phyloP scores from a whole-genome alignment of 1,140 invertebrate species.

The Eriosoma lanigerum region DNA sequence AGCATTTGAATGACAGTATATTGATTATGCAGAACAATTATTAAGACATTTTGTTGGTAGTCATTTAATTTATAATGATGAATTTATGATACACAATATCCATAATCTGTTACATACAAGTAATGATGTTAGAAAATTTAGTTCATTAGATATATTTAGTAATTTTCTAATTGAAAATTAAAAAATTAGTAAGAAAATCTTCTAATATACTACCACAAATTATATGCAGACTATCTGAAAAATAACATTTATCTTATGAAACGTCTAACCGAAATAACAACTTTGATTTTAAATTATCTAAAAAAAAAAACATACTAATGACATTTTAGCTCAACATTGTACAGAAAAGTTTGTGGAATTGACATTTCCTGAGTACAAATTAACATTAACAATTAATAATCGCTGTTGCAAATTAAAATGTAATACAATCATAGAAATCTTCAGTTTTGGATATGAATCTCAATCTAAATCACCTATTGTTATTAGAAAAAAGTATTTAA shows the following conservation, averaged over 20 bases:
- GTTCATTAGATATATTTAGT: neutral
- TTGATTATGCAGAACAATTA: too few species aligned
- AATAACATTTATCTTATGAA: neutral
- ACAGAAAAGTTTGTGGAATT: neutral
- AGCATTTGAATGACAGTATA: too few species aligned
- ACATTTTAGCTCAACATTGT: neutral
- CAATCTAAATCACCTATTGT: too few species aligned
- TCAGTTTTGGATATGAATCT: too few species aligned
- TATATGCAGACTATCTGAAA: neutral
- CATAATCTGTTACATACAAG: neutral
- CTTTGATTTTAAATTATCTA: neutral
- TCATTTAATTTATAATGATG: neutral
- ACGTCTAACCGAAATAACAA: neutral
- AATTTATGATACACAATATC: slow-evolving; percentile 4
- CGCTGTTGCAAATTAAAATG: neutral
- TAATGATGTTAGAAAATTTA: slow-evolving; percentile 5
- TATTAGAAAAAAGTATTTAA: neutral
- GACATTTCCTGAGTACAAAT: neutral
- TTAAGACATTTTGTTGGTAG: neutral
- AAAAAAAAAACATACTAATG: slow-evolving; percentile 3
- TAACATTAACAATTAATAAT: neutral
- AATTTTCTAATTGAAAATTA: slow-evolving; percentile 5
- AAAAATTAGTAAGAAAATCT: neutral
- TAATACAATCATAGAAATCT: too few species aligned
- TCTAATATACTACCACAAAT: neutral